Evolutionary conservation across 2,888 invertebrate species (phyloP), one percentile per base, ranked within the genome.

Genomic region (Myathropa florea): DNA sequence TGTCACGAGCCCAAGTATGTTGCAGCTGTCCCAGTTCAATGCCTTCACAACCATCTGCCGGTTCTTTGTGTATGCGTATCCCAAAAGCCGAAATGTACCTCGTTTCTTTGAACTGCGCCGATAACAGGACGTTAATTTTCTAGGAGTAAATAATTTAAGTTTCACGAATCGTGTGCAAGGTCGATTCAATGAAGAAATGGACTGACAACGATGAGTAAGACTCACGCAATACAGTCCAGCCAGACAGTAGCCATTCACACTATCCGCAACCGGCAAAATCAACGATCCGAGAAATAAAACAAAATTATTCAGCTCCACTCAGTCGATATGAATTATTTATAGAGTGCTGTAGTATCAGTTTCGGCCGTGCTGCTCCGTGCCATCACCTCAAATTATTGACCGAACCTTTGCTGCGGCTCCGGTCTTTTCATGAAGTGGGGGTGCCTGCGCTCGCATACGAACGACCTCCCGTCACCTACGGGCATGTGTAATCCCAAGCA

Each of bases 351-450:
- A 77, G 78, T 72, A 77, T 77, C 78, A 83, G 24, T 72, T 65
- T 78, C 78, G 61, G 55, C 36, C 30, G 61, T 72, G 70, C 36
- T 53, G 36, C 65, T 82, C 71, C 65, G 63, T 63, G 72, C 61
- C 55, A 63, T 83, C 78, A 67, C 72, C 77, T 63, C 72, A 83
- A 78, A 77, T 73, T 79, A 68, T 79, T 83, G 79, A 83, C 82
- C 71, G 65, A 77, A n/a, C 60, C 57, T 46, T 60, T 60, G 30
- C 70, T 79, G 64, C 72, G 30, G 30, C 30, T 68, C n/a, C n/a
- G 67, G n/a, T n/a, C n/a, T n/a, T n/a, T n/a, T n/a, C n/a, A n/a
- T n/a, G n/a, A n/a, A n/a, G 28, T 26, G 12, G n/a, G 6, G 23
- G 23, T 24, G 30, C 24, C 57, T 57, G 53, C 61, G 14, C 7